Evolutionary conservation across 2,888 invertebrate species (phyloP), one percentile per base, ranked within the genome.

Genomic region (Hanleya hanleyi): DNA sequence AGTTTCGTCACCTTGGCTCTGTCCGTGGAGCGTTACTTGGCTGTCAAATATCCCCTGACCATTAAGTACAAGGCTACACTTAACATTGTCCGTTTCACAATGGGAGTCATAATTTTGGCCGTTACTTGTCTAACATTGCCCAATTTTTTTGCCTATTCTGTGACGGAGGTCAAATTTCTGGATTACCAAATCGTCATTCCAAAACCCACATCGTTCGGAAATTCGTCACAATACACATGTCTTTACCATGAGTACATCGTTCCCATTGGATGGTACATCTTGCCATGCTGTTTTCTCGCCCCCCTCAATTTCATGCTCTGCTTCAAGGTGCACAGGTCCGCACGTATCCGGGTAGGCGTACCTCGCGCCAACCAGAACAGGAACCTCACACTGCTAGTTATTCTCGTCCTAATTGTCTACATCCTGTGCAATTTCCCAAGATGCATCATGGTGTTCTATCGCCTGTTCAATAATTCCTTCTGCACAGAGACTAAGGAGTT

Each of bases 341-440:
- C 79, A 29, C 70, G 81, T 50, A 80, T 83, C 32, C 70, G 81
- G 0, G 78, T 80, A 1, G 80, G 77, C 1, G 35, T 80, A 3
- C 67, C 75, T 22, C 62, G 73, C 7, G 67, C 69, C 6, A 78
- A 81, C 47, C 77, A 77, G 0, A 83, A 82, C 74, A 69, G 81
- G 22, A 82, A 77, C 35, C 71, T 83, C 35, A 76, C 80, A 7
- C 22, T 79, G 15, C 76, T 83, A 51, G 79, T 83, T 50, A 78
- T 83, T n/a, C 66, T 79, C 29, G 77, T 82, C 2, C 74, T 83
- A 1, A 69, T 75, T 12, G 74, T 79, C 9, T 83, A 82, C 72
- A 78, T 83, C 66, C 49, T 77, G 15, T 81, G 81, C 61, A 79
- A 83, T 65, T 76, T 83, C 32, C 83, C 83, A 12, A 76, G 78